Percentiles rank a stretch among this genome's conserved stretches.
Evolutionary conservation across 2,113 vertebrate species (phyloP).

Genomic region (Nicator chloris): DNA sequence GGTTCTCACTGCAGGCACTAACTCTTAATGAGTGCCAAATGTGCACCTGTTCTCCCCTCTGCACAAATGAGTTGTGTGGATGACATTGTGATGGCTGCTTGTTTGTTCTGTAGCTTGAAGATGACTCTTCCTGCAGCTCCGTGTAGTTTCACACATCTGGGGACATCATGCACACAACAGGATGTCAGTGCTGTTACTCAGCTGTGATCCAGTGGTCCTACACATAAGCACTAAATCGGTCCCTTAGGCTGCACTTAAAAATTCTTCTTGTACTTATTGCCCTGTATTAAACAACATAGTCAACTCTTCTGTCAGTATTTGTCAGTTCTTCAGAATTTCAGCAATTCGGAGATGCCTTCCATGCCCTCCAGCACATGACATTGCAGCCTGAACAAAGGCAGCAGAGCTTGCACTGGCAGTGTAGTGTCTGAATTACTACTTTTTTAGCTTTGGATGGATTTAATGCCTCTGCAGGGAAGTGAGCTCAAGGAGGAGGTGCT

Average conservation of each 20-base stretch:
- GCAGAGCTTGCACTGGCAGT: neutral
- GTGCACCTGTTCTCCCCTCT: neutral
- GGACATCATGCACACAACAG: neutral
- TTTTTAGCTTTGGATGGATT: neutral
- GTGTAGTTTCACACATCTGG: neutral
- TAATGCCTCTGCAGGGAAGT: neutral
- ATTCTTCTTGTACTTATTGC: neutral
- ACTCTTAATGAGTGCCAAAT: constrained; percentile 20
- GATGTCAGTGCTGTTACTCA: neutral
- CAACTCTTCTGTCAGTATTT: neutral
- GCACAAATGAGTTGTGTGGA: neutral
- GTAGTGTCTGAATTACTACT: neutral
- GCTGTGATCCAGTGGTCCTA: neutral
- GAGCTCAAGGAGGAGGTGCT: neutral
- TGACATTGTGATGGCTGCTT: neutral
- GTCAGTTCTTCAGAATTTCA: neutral
- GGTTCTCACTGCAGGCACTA: neutral
- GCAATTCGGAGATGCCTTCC: neutral
- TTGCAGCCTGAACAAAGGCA: neutral
- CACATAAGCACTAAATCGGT: neutral
- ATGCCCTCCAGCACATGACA: neutral
- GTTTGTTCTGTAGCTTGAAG: neutral
- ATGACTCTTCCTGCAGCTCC: neutral
- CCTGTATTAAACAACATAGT: neutral
- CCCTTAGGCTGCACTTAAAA: neutral